Conservation (phyloP, 1,140 invertebrate species). For the Pseudachorutes palmiensis region DNA sequence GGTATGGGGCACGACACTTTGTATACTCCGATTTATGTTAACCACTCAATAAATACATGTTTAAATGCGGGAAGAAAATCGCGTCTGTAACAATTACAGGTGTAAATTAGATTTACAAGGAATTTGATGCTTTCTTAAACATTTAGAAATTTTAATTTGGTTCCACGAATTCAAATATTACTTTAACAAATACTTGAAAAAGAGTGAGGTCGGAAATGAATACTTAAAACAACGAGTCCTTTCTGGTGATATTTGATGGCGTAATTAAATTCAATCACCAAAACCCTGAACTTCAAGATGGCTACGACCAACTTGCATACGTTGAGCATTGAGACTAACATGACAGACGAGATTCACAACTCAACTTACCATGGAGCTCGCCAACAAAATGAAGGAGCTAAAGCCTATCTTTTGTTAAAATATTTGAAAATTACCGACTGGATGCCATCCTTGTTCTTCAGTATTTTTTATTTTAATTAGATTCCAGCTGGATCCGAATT, state of each 20-base stretch:
- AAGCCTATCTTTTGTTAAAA: neutral
- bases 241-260: neutral
- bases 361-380: conserved; percentile 8
- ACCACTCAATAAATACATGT: too few species aligned
- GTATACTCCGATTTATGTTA: too few species aligned
- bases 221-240: neutral
- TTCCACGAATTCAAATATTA: neutral
- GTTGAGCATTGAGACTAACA: neutral
- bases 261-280: conserved; percentile 18
- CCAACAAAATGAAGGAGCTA: conserved; percentile 2
- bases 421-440: neutral
- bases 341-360: conserved; percentile 11
- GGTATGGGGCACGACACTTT: too few species aligned
- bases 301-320: conserved; percentile 16
- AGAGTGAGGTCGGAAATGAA: neutral
- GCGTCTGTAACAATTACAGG: too few species aligned
- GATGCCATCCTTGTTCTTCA: too few species aligned
- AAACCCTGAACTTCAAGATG: neutral
- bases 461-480: too few species aligned
- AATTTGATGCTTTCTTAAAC: neutral
- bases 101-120: neutral
- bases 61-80: too few species aligned
- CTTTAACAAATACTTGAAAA: neutral
- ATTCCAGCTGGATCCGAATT: neutral
- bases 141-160: neutral